Conservation (phyloP, 2,888 invertebrate genomes). For the Quadriops clusia region DNA sequence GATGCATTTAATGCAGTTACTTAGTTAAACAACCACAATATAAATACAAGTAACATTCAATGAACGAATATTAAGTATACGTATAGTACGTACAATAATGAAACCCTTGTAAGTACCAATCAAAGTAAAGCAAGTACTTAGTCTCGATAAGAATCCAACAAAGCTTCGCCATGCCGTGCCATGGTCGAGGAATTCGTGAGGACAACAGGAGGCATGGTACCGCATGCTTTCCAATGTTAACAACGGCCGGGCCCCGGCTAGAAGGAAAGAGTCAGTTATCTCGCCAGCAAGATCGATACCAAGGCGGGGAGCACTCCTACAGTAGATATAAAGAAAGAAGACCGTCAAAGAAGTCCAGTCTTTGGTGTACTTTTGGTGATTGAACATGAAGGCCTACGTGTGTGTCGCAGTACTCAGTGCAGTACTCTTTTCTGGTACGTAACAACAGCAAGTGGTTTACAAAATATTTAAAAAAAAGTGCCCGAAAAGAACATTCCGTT, state of each 20-base stretch:
- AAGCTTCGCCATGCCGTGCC: neutral
- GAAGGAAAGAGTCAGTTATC: slow-evolving; percentile 9
- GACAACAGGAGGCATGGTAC: neutral
- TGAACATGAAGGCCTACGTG: slow-evolving; percentile 33
- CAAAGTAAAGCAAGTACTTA: too few species aligned
- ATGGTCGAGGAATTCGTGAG: neutral
- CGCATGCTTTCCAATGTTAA: slow-evolving; percentile 8
- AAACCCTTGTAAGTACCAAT: too few species aligned
- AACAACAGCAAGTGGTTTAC: slow-evolving; percentile 14
- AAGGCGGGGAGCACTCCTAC: slow-evolving; percentile 18
- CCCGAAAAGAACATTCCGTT: too few species aligned
- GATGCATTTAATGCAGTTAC: too few species aligned
- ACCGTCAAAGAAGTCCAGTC: slow-evolving; percentile 27
- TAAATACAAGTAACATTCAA: too few species aligned
- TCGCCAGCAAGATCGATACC: slow-evolving; percentile 3
- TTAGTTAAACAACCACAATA: too few species aligned
- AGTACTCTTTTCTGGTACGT: slow-evolving; percentile 36
- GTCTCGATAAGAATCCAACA: slow-evolving; percentile 2
- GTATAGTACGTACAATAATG: too few species aligned
- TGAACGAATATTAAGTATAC: too few species aligned
- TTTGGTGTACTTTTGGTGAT: slow-evolving; percentile 25
- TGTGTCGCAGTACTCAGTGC: slow-evolving; percentile 36
- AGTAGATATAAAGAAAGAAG: slow-evolving; percentile 31
- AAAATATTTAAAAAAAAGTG: slow-evolving; percentile 7
- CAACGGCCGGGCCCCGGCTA: slow-evolving; percentile 10